A percentile compares a stretch with the other conserved stretches of the same genome.
Evolutionary conservation across 2,113 vertebrate species (phyloP).

Genomic region (Saguinus midas): DNA sequence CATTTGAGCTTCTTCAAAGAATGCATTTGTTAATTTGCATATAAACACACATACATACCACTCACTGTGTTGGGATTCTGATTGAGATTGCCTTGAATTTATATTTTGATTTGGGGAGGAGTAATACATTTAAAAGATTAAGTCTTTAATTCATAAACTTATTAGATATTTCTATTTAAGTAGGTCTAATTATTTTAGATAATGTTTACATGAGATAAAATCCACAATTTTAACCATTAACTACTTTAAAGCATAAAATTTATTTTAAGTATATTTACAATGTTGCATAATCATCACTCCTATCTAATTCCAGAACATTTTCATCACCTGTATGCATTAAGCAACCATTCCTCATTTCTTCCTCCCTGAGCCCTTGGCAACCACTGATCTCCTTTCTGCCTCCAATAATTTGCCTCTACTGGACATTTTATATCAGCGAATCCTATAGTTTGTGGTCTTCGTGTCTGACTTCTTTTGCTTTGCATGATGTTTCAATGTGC

Average conservation of each 20-base stretch:
- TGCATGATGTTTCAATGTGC: fast-evolving
- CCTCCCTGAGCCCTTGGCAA: fast-evolving
- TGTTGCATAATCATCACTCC: too few relatives aligned
- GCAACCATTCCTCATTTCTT: too few relatives aligned
- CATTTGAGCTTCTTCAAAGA: not conserved
- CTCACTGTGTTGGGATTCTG: not conserved
- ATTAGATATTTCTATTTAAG: not conserved
- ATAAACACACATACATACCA: not conserved
- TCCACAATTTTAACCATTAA: not conserved
- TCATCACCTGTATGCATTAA: too few relatives aligned
- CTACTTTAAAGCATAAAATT: not conserved
- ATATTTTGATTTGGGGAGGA: not conserved
- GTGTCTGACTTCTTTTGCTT: not conserved
- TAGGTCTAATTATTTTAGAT: not conserved
- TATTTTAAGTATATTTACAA: not conserved
- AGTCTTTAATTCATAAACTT: not conserved
- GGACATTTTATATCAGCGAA: fast-evolving
- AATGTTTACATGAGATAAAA: not conserved
- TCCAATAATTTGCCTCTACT: fast-evolving
- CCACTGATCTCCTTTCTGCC: not conserved
- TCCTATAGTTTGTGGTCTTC: not conserved
- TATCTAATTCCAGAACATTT: not conserved
- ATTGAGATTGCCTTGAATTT: not conserved
- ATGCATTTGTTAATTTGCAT: not conserved
- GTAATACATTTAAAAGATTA: not conserved